Base-by-base conservation (phyloP, 2,797 vertebrate species). In the Oryzias dopingdopingensis region DNA sequence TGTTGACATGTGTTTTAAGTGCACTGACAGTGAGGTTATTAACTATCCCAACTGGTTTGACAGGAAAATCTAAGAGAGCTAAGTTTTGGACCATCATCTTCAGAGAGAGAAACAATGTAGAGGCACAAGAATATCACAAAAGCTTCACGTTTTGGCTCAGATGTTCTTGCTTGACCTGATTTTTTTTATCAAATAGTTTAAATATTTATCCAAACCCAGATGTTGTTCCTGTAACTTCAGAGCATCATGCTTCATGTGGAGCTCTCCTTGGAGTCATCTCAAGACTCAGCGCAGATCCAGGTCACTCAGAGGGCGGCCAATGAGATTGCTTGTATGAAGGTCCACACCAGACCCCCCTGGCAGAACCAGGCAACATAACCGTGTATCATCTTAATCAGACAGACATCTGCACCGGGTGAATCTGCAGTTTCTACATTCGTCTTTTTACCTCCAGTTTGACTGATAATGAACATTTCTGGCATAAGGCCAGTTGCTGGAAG, bases 281-380 rank as follows among this genome's bases (percentile, higher is more conserved):
- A 69, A 84, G 69, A 74, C 71, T 82, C 60, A 61, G 78, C 79
- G 60, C 66, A 74, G 58, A 67, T 81, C 59, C 20, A 61, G 80
- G 84, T 87, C 86, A 87, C 17, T 18, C 74, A 88, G 77, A 80
- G 89, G 86, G 75, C 75, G 62, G 69, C 80, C 79, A 86, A 86
- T 88, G 74, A 80, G 47, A 72, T 70, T 40, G 61, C 70, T 65
- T 17, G 24, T 51, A 67, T 72, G 46, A 65, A 70, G 67, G 71
- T 75, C 68, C 59, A 79, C 43, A 6, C 65, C 63, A 79, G 76
- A 85, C 72, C 80, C 76, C 84, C 70, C 70, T 74, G 77, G 70
- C 82, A 86, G 74, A 78, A 59, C 57, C 67, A 72, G 60, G 73
- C 76, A 68, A 67, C 63, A 78, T 70, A 77, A 82, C 77, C 56